These are phyloP conservation scores for Plecturocebus donacophilus DNA, from an alignment of 2,113 vertebrate species.

Conservation along the genomic window DNA sequence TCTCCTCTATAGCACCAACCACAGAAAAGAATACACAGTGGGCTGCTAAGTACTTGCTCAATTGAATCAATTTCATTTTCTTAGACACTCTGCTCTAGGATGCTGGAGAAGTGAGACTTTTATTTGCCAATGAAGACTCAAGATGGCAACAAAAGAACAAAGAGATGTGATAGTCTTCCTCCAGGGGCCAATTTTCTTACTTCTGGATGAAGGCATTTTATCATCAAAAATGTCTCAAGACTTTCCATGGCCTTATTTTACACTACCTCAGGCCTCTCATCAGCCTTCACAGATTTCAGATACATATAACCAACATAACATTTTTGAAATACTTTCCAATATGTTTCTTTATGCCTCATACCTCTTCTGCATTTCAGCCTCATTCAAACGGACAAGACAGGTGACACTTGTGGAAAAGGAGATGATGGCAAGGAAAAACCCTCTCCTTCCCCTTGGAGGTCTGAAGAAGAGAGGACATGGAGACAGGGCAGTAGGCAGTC, in stretches of 20 bases:
- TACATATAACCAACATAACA: neutral
- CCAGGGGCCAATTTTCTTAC: neutral
- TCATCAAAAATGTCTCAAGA: neutral
- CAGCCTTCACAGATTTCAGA: neutral
- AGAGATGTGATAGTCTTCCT: neutral
- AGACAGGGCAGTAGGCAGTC: neutral
- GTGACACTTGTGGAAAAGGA: neutral
- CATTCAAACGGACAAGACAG: neutral
- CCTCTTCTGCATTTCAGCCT: neutral
- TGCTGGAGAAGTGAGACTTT: neutral
- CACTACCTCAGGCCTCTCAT: neutral
- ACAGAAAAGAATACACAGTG: neutral
- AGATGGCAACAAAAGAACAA: neutral
- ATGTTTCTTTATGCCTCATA: neutral
- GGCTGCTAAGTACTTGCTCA: neutral
- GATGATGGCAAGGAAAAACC: neutral
- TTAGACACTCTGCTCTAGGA: neutral
- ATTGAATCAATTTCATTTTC: neutral
- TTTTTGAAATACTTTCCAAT: neutral
- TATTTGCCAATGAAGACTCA: neutral
- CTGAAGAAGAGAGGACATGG: neutral
- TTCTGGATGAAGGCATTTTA: neutral
- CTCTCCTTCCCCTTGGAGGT: neutral
- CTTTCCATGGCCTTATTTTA: neutral
- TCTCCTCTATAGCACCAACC: neutral